Evolutionary conservation across 1,140 invertebrate genomes (phyloP), one percentile per base, ranked within the genome.

Genomic region (Pseudomyrmex dendroicus): DNA sequence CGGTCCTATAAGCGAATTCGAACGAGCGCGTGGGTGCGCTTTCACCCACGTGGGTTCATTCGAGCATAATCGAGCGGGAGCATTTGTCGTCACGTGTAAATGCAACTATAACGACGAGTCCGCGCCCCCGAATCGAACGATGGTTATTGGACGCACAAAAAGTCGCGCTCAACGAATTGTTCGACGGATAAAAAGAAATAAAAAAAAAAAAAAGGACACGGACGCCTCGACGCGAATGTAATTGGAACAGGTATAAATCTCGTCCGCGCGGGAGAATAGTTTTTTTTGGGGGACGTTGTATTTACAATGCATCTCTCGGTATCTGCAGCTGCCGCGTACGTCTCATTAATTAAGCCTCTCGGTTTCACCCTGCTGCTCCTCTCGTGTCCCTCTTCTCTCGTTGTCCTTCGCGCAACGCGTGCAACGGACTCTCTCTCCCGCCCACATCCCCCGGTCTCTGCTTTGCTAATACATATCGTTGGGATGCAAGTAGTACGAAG

Each of bases 331-430:
- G 92, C 92, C 84, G 92, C 91, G 89, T 91, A 91, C 89, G 93
- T 93, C 92, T 93, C 92, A 94, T 94, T 94, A 94, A 94, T 94
- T 94, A 94, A 93, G 92, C 89, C 86, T 76, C 85, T 86, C 82
- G 83, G 82, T 87, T 88, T 77, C 77, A 73, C 84, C 84, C 80
- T 48, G 62, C 84, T 57, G n/a, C 59, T 50, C 74, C 74, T 57
- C 54, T 35, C 35, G 35, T 35, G 35, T 35, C 62, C 35, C 67
- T 84, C 63, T 54, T 56, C 73, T 44, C 73, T 17, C 76, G 52
- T 70, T 22, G 76, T 80, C n/a, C 66, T 61, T 72, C 66, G 54
- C 66, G 54, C 76, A 61, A 44, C 76, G 56, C 66, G 76, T 70
- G 76, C 76, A 70, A 57, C 20, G 48, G 52, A 22, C 78, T 82